These are phyloP conservation scores for Ornithoptera alexandrae DNA, from an alignment of 2,888 invertebrate species.

Conservation along the genomic window DNA sequence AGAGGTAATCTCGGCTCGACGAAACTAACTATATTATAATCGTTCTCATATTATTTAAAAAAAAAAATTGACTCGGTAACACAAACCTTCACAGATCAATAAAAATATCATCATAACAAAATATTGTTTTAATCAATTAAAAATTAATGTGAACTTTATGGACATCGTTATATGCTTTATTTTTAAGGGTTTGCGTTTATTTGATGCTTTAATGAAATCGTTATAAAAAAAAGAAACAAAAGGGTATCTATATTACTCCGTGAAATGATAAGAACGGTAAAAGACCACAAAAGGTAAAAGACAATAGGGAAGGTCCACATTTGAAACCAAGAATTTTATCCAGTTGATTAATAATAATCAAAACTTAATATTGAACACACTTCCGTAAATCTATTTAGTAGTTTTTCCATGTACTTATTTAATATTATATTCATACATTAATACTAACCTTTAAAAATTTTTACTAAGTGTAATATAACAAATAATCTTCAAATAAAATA, in stretches of 20 bases:
- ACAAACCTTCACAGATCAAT: not conserved
- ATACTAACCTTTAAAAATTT: too few species aligned
- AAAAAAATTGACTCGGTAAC: not conserved
- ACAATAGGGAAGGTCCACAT: not conserved
- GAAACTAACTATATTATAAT: slow-evolving; percentile 42
- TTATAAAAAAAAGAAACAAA: not conserved
- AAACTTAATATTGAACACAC: not conserved
- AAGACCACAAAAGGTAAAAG: not conserved
- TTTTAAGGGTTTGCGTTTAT: not conserved
- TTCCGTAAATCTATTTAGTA: not conserved
- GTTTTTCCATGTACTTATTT: too few species aligned
- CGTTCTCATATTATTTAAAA: not conserved
- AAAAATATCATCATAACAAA: not conserved
- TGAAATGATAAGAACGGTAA: not conserved
- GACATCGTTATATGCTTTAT: not conserved
- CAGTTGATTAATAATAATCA: not conserved
- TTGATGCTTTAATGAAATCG: not conserved
- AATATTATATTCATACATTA: too few species aligned
- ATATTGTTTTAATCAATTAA: not conserved
- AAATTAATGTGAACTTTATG: not conserved
- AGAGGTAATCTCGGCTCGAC: slow-evolving; percentile 68
- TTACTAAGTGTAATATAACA: too few species aligned
- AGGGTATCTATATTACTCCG: not conserved
- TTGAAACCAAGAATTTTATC: not conserved
- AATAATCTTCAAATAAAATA: too few species aligned